Evolutionary conservation across 2,113 vertebrate species (phyloP).

Genomic region (Oplegnathus fasciatus): DNA sequence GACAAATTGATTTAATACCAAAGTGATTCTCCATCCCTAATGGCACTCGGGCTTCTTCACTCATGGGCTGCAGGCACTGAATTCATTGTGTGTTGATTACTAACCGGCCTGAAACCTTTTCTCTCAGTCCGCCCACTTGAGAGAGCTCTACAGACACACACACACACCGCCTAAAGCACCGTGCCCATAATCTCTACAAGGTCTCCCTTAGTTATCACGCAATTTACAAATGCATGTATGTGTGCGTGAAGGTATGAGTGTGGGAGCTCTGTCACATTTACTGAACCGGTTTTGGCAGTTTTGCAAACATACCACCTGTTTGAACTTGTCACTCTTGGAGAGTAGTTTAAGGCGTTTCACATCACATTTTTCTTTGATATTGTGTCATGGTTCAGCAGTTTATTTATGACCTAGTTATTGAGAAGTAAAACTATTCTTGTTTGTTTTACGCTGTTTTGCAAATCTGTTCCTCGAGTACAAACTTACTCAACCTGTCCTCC

Average conservation of each 20-base stretch:
- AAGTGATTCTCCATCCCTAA: constrained; percentile 83
- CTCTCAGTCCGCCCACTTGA: constrained; percentile 63
- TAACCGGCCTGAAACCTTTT: constrained; percentile 62
- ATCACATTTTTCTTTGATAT: not conserved
- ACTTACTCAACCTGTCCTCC: not conserved
- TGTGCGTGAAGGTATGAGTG: not conserved
- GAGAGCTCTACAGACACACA: constrained; percentile 25
- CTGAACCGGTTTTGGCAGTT: constrained; percentile 67
- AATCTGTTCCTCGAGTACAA: not conserved
- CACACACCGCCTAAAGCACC: constrained; percentile 11
- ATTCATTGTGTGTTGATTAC: constrained; percentile 82
- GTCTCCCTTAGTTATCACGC: constrained; percentile 5
- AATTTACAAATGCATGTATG: not conserved
- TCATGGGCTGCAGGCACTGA: constrained; percentile 71
- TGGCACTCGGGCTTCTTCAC: constrained; percentile 74
- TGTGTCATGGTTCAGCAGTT: not conserved
- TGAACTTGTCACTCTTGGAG: constrained; percentile 32
- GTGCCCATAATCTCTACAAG: constrained; percentile 11
- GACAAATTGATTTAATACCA: constrained; percentile 88
- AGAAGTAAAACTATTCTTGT: not conserved
- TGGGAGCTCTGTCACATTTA: not conserved
- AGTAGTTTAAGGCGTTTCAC: not conserved
- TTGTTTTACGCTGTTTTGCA: not conserved
- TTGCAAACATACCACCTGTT: constrained; percentile 29
- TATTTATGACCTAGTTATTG: not conserved